Evolutionary conservation across 2,888 invertebrate species (phyloP), one percentile per base, ranked within the genome.

Genomic region (Molorchus minor): DNA sequence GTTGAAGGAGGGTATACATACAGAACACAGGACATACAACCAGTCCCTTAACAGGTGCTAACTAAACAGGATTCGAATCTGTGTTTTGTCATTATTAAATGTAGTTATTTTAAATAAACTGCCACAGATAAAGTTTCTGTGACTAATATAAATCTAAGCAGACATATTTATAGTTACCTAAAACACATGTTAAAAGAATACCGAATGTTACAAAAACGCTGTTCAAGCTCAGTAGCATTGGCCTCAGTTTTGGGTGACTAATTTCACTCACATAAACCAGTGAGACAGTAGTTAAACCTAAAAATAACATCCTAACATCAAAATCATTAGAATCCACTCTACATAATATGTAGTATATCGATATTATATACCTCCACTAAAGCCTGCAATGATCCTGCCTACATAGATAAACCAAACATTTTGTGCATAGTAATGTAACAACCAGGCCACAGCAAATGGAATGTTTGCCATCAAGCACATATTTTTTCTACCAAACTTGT

Each of bases 251-350:
- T 1, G 84, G 82, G 77, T 86, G 85, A 1, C 84, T 75, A 21
- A 86, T 83, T 77, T 87, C 86, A 30, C 85, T 84, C 1, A 85
- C 84, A 72, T 86, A 87, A 7, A 86, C 82, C 30, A 86, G 56
- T 2, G 81, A 79, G 4, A 83, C 85, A 1, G 84, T 84, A 12
- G 84, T 82, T 56, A 86, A 70, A 53, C 86, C 85, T 78, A 35
- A 56, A 69, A 71, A 35, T 33, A 35, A 36, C 5, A 36, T n/a
- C 4, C n/a, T 2, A 13, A 12, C 19, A 35, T 10, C n/a, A n/a
- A n/a, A n/a, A n/a, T n/a, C n/a, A n/a, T n/a, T n/a, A n/a, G n/a
- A n/a, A n/a, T n/a, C n/a, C n/a, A n/a, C n/a, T n/a, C n/a, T n/a
- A n/a, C n/a, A n/a, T n/a, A n/a, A n/a, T n/a, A n/a, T n/a, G n/a